Conservation (phyloP, 2,113 vertebrate species). For the Plecotus auritus region DNA sequence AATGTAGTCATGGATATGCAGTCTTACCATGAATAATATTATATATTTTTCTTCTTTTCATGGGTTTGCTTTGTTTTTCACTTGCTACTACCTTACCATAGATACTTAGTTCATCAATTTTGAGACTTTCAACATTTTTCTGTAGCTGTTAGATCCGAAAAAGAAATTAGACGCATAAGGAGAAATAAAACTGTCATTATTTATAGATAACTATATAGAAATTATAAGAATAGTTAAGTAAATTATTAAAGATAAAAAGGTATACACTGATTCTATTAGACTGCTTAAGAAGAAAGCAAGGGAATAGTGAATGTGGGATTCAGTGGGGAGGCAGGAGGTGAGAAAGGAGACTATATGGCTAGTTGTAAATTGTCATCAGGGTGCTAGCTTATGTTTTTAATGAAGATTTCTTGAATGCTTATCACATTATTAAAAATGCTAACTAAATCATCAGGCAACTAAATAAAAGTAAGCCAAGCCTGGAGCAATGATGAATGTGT, state of each 20-base stretch:
- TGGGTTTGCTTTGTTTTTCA: neutral
- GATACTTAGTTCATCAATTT: neutral
- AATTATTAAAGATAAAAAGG: neutral
- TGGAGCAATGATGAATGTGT: neutral
- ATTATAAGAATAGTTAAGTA: neutral
- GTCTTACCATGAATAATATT: neutral
- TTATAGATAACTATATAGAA: neutral
- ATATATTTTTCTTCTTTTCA: neutral
- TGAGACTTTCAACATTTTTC: neutral
- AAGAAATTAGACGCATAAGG: neutral
- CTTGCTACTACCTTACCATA: neutral
- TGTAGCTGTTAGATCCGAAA: neutral
- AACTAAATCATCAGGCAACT: neutral
- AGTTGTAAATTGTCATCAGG: neutral
- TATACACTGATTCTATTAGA: neutral
- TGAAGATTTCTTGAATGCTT: neutral
- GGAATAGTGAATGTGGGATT: neutral
- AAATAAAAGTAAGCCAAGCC: neutral
- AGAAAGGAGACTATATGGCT: neutral
- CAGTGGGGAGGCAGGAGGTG: neutral
- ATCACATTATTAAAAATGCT: neutral
- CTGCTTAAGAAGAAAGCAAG: neutral
- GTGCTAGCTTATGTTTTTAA: neutral
- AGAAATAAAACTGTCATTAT: neutral
- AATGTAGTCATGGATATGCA: neutral